Conservation (phyloP, 2,113 vertebrate species). For the Laterallus jamaicensis region DNA sequence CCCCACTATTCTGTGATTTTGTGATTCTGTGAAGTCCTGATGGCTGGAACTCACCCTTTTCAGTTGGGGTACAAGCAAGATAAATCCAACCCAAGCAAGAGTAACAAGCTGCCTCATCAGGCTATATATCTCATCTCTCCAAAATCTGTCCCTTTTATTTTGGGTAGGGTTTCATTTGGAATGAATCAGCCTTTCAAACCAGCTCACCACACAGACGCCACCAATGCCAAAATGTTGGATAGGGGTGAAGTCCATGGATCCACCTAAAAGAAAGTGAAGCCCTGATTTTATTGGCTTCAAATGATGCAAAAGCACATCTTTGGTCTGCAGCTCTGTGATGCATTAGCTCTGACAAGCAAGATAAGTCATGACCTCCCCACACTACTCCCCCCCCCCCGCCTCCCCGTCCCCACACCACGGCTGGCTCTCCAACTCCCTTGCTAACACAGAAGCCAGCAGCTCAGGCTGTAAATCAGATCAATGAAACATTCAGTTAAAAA, state of each 20-base stretch:
- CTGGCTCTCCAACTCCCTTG: neutral
- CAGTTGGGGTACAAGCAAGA: neutral
- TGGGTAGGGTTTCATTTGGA: neutral
- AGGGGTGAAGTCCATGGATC: neutral
- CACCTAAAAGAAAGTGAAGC: neutral
- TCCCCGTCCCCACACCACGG: neutral
- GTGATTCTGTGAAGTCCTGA: too few relatives aligned
- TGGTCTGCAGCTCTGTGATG: neutral
- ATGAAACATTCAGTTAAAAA: conserved; percentile 53
- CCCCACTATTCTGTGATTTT: too few relatives aligned
- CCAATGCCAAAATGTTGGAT: neutral
- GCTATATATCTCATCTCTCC: neutral
- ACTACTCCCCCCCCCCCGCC: neutral
- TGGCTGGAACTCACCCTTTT: neutral
- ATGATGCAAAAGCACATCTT: neutral
- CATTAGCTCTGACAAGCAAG: neutral
- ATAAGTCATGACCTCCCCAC: neutral
- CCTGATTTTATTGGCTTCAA: neutral
- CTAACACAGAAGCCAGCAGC: neutral
- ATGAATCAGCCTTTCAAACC: neutral
- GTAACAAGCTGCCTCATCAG: neutral
- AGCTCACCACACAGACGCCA: neutral
- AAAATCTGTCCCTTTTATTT: neutral
- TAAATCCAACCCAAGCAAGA: neutral
- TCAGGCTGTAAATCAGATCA: conserved; percentile 40